Base-by-base conservation (phyloP, 2,797 vertebrate species). In the Thunnus albacares region DNA sequence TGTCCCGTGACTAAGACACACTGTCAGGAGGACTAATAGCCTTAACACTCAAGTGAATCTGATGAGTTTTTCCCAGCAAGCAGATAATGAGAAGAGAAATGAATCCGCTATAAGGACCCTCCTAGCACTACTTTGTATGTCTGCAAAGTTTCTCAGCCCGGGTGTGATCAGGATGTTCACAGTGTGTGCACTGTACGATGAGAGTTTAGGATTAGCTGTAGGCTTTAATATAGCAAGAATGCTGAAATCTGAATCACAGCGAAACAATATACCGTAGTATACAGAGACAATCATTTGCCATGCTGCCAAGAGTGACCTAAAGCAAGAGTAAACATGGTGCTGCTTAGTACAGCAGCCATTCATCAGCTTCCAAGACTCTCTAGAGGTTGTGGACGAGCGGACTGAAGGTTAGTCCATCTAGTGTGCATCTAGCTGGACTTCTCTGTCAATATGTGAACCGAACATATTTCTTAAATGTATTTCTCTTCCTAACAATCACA, bases 31-130 rank as follows among this genome's bases (percentile, higher is more conserved):
- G 83, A 93, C 93, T 93, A 95, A 95, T 94, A 90, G 92, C 92
- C 90, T 93, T 92, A 93, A 93, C 90, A 94, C 93, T 93, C 89
- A 91, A 92, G 90, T 93, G 90, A 88, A 94, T 94, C 93, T 94
- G 94, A 94, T 94, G 90, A 91, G 87, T 88, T 94, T 90, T 91
- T 85, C 78, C 80, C 89, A 84, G 90, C 89, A 53, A 93, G 78
- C 79, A 91, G 88, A 94, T 94, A 94, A 94, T 93, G 89, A 94
- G 85, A 73, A 89, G 82, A 86, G 84, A 82, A 85, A 85, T 75
- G 79, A 90, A 90, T 92, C 75, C 84, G 89, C 91, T 88, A 17
- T 62, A 67, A 89, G 89, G 89, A 88, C 60, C 81, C 89, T 80
- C 57, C 26, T 58, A 90, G 87, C 80, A 74, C 62, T 72, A 47